A percentile compares a stretch with the other conserved stretches of the same genome.
phyloP scores from a whole-genome alignment of 1,140 invertebrate genomes.

The Heterodera schachtii region DNA sequence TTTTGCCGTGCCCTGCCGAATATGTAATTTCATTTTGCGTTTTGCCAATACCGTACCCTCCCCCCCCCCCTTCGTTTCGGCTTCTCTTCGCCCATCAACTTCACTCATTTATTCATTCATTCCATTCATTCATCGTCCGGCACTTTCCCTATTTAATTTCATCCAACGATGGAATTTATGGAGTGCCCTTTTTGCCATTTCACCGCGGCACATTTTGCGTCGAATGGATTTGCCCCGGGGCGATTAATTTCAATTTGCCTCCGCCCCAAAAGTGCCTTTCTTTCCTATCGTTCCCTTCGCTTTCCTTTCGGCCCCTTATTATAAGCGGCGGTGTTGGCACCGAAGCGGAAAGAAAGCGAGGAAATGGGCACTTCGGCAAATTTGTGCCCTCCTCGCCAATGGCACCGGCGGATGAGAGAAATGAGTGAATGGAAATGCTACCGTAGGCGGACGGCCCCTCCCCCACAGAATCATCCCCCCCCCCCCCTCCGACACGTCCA shows the following conservation, averaged over 20 bases:
- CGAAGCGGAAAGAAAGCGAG: not conserved
- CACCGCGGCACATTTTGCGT: not conserved
- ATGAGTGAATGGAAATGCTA: not conserved
- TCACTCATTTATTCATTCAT: not conserved
- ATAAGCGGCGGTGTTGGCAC: constrained; percentile 6
- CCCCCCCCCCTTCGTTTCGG: not conserved
- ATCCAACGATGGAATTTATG: constrained; percentile 8
- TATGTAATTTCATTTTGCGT: constrained; percentile 17
- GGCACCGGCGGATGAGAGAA: not conserved
- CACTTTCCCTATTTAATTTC: constrained; percentile 11
- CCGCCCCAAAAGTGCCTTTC: not conserved
- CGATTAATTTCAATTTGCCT: constrained; percentile 17
- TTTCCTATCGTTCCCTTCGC: too few relatives aligned
- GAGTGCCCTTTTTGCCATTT: not conserved
- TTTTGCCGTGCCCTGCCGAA: not conserved
- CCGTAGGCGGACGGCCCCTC: not conserved
- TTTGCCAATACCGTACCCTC: not conserved
- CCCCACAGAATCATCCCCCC: too few relatives aligned
- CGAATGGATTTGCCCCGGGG: not conserved
- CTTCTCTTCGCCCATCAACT: not conserved
- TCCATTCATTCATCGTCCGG: constrained; percentile 3
- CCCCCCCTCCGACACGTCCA: not conserved
- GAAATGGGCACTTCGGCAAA: not conserved
- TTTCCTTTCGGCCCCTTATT: not conserved
- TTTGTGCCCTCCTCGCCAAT: not conserved